Conservation (phyloP, 2,888 invertebrate genomes). For the Tachina lurida region DNA sequence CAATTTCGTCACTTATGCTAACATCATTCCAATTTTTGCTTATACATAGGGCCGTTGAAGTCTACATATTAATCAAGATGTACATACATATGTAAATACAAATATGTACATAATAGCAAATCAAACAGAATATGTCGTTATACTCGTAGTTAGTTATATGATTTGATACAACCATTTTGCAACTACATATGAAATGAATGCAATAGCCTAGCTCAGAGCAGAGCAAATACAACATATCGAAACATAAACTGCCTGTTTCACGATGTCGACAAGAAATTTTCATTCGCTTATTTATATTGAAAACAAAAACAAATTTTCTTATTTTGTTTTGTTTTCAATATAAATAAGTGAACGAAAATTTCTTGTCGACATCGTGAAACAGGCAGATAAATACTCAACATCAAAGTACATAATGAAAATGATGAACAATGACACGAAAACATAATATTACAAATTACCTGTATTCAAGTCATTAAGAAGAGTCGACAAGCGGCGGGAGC, state of each 20-base stretch:
- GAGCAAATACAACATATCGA: too few relatives aligned
- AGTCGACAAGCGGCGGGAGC: constrained; percentile 89
- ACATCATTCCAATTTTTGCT: too few relatives aligned
- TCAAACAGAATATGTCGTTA: background rate
- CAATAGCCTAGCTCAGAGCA: background rate
- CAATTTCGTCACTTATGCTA: too few relatives aligned
- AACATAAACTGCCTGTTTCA: too few relatives aligned
- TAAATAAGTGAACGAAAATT: too few relatives aligned
- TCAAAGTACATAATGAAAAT: constrained; percentile 15
- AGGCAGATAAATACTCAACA: background rate
- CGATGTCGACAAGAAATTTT: too few relatives aligned
- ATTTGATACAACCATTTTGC: constrained; percentile 3
- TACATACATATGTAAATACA: background rate
- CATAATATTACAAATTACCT: constrained; percentile 84
- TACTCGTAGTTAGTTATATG: background rate
- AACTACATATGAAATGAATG: background rate
- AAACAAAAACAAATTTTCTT: too few relatives aligned
- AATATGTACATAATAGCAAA: constrained; percentile 10
- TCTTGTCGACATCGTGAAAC: too few relatives aligned
- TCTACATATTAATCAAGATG: constrained; percentile 9
- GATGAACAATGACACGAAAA: constrained; percentile 1
- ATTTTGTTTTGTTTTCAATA: too few relatives aligned
- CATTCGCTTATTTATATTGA: too few relatives aligned
- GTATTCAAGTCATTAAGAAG: constrained; percentile 97
- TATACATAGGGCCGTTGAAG: too few relatives aligned